These are phyloP conservation scores for Drosophila koepferae DNA, from an alignment of 2,888 invertebrate species.

Conservation along the genomic window DNA sequence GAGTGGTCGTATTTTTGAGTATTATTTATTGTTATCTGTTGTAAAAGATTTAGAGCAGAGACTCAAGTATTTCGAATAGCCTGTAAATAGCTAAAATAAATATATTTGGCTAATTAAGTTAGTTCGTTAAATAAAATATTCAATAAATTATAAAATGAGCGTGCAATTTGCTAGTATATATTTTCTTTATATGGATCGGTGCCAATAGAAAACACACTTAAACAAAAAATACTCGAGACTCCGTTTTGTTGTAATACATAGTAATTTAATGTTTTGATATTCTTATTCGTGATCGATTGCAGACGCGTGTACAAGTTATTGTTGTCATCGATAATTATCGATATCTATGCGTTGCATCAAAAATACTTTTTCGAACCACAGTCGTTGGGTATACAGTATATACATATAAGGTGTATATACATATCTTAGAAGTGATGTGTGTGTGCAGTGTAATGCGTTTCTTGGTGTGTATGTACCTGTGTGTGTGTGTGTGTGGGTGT, in stretches of 20 bases:
- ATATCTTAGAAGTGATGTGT: constrained; percentile 19
- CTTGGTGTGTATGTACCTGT: constrained; percentile 21
- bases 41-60: constrained; percentile 51
- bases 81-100: constrained; percentile 12
- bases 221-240: constrained; percentile 76
- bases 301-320: constrained; percentile 11
- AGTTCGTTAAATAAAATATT: constrained; percentile 6
- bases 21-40: constrained; percentile 56
- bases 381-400: constrained; percentile 42
- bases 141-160: constrained; percentile 13
- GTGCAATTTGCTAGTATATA: constrained; percentile 15
- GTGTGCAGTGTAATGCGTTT: constrained; percentile 40
- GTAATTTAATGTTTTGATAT: constrained; percentile 48
- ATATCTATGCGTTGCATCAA: constrained; percentile 54
- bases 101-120: constrained; percentile 34
- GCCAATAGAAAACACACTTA: constrained; percentile 47
- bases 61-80: constrained; percentile 70
- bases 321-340: constrained; percentile 20
- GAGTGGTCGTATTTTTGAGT: constrained; percentile 73
- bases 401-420: background rate
- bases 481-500: constrained; percentile 30
- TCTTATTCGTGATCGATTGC: constrained; percentile 49
- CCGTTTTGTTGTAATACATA: constrained; percentile 63
- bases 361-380: constrained; percentile 70
- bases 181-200: constrained; percentile 19